These are phyloP conservation scores for Micromys minutus DNA, from an alignment of 2,113 vertebrate species.

Conservation along the genomic window DNA sequence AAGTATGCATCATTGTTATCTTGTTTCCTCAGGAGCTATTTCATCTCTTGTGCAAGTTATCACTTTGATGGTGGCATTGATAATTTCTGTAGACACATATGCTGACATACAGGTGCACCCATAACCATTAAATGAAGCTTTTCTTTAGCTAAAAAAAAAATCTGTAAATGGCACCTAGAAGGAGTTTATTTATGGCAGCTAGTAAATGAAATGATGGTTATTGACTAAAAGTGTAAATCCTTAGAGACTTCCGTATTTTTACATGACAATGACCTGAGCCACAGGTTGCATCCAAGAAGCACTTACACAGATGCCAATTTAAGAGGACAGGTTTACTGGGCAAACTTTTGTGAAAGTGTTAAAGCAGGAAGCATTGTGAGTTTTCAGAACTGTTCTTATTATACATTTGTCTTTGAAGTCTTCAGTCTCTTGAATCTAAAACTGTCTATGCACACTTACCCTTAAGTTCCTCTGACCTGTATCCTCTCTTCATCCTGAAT, in stretches of 20 bases:
- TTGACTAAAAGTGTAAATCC: not conserved
- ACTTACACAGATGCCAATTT: not conserved
- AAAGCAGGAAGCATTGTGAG: not conserved
- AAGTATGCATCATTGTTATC: not conserved
- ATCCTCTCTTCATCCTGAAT: not conserved
- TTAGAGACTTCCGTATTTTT: not conserved
- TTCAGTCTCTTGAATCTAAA: not conserved
- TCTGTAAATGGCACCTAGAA: not conserved
- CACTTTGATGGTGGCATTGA: not conserved
- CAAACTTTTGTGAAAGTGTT: not conserved
- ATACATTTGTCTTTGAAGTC: not conserved
- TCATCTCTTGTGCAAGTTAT: not conserved
- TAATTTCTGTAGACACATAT: slow-evolving; percentile 9
- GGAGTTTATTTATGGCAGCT: slow-evolving; percentile 13
- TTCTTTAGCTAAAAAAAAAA: slow-evolving; percentile 18
- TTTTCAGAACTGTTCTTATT: not conserved
- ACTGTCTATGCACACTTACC: not conserved
- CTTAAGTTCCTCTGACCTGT: not conserved
- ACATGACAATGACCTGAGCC: not conserved
- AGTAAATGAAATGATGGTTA: not conserved
- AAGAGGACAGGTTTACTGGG: not conserved
- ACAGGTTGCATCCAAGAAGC: not conserved
- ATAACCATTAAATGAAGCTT: not conserved
- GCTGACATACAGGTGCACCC: not conserved
- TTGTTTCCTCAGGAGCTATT: not conserved